Evolutionary conservation across 2,797 vertebrate genomes (phyloP), one percentile per base, ranked within the genome.

Genomic region (Lithobates sylvaticus): DNA sequence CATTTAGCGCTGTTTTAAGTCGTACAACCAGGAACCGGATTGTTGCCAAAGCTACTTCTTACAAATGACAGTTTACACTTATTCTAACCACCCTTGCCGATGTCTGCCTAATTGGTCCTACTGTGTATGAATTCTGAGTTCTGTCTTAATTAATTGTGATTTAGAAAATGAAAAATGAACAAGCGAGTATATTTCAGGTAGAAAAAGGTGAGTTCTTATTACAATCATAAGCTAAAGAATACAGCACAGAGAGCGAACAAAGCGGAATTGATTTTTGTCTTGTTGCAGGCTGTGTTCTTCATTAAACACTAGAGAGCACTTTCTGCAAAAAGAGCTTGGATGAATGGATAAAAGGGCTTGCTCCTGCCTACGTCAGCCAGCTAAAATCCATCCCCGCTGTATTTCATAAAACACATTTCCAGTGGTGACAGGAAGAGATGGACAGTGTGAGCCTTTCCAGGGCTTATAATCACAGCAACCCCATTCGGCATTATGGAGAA

Each of bases 281-380:
- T 15, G 6, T 39, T 32, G 32, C 77, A 69, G 73, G 2, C 36
- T 77, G 86, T 76, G 44, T 67, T 85, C 76, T 85, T 81, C 82
- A 76, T 83, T 64, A 72, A 80, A 69, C 86, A 76, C 72, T 70
- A 54, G 88, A 88, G 76, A 58, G 84, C 44, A 4, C 18, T 73
- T 84, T 79, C 76, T 84, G 76, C 81, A 79, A 84, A 79, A 82
- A 68, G 50, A 73, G 54, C 44, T 61, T n/a, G 36, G 23, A 78
- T 78, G 77, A 81, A 87, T 73, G 73, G 50, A 71, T 69, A 44
- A 78, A 78, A 75, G 61, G 68, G 47, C 50, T 83, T 61, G 18
- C 42, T 67, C 58, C 44, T 29, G 36, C 21, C n/a, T 72, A 83
- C 75, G 16, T 77, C 80, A 83, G 67, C 29, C 26, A 32, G 44